A percentile compares a stretch with the other conserved stretches of the same genome.
Evolutionary conservation across 2,888 invertebrate genomes (phyloP).

Genomic region (Dorcus hopei): DNA sequence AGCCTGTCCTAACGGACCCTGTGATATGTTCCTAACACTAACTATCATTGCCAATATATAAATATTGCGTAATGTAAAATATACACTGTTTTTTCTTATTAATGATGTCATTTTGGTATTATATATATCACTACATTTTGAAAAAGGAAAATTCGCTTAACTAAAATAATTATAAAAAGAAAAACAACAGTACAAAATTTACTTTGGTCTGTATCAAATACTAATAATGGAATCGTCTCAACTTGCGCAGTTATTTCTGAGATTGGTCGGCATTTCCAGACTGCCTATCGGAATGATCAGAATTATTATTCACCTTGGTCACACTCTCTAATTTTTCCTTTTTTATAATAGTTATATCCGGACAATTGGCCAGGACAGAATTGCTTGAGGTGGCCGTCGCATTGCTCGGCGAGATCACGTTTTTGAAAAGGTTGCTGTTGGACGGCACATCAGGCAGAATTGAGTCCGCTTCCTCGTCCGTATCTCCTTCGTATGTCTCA

Average conservation of each 20-base stretch:
- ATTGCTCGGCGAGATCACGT: slow-evolving; percentile 21
- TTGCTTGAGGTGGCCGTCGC: slow-evolving; percentile 12
- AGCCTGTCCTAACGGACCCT: slow-evolving; percentile 38
- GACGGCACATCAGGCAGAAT: slow-evolving; percentile 44
- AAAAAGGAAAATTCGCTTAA: slow-evolving; percentile 20
- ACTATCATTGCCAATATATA: slow-evolving; percentile 29
- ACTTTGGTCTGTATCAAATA: slow-evolving; percentile 53
- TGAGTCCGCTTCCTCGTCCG: slow-evolving; percentile 51
- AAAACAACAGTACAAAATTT: slow-evolving; percentile 45
- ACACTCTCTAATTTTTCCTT: slow-evolving; percentile 53
- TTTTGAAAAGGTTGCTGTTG: slow-evolving; percentile 31
- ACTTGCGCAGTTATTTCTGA: slow-evolving; percentile 29
- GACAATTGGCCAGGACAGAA: slow-evolving; percentile 54
- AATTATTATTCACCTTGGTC: slow-evolving; percentile 49
- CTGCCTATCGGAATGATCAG: slow-evolving; percentile 47
- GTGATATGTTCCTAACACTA: slow-evolving; percentile 47
- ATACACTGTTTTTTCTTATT: slow-evolving; percentile 11
- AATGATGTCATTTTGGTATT: slow-evolving; percentile 39
- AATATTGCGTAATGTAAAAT: slow-evolving; percentile 19
- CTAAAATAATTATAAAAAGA: slow-evolving; percentile 20
- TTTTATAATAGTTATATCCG: slow-evolving; percentile 61
- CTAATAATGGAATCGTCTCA: slow-evolving; percentile 44
- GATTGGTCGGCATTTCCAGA: slow-evolving; percentile 37
- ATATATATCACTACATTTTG: slow-evolving; percentile 29
- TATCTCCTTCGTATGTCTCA: slow-evolving; percentile 46